Percentiles rank a stretch among this genome's conserved stretches.
Conservation (phyloP, 2,888 invertebrate species). For the Drosophila kambysellisi region DNA sequence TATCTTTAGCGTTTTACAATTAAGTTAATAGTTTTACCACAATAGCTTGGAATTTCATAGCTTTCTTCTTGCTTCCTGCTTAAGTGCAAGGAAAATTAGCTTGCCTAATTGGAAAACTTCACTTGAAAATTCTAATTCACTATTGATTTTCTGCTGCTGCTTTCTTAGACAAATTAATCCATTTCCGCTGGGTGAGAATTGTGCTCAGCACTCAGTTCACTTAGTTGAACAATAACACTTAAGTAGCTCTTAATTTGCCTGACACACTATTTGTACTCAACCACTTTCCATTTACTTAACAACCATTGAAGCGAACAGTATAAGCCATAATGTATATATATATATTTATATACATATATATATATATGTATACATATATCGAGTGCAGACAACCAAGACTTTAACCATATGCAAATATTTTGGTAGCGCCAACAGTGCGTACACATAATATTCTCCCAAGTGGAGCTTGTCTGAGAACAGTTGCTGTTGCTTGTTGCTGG, state of each 20-base stretch:
- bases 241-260: conserved; percentile 24
- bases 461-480: conserved; percentile 23
- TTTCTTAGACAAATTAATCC: conserved; percentile 14
- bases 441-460: conserved; percentile 50
- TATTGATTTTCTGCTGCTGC: not conserved
- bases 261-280: conserved; percentile 4
- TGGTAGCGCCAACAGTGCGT: conserved; percentile 55
- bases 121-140: not conserved
- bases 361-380: not conserved
- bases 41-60: not conserved
- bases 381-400: conserved; percentile 10
- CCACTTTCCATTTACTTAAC: not conserved
- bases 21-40: not conserved
- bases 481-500: conserved; percentile 2
- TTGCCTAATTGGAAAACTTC: not conserved
- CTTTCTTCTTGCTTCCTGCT: not conserved
- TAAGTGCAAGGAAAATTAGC: conserved; percentile 3
- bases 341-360: not conserved
- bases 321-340: conserved; percentile 12
- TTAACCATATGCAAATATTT: conserved; percentile 72
- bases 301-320: conserved; percentile 3
- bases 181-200: not conserved
- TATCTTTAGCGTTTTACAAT: not conserved
- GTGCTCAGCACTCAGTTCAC: conserved; percentile 11
- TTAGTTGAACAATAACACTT: conserved; percentile 27